Evolutionary conservation across 1,140 invertebrate genomes (phyloP), one percentile per base, ranked within the genome.

Genomic region (Homarus americanus): DNA sequence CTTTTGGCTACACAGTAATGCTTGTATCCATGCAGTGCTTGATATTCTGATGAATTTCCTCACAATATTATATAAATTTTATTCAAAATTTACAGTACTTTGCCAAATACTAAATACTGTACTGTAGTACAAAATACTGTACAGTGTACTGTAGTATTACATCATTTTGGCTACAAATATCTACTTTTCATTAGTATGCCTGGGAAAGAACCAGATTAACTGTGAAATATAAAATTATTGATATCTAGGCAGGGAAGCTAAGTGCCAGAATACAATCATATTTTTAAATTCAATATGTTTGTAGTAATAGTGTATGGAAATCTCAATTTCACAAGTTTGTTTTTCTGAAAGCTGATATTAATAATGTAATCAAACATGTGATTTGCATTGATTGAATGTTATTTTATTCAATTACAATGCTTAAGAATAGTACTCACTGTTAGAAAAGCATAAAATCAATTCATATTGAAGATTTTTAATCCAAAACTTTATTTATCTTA

Each of bases 191-290:
- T 63, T 20, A 69, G 28, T 9, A 69, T 28, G 28, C n/a, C 63
- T 69, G 63, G n/a, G 4, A 1, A 69, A 32, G 5, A 32, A 32
- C n/a, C 63, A 69, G 4, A 69, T 32, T 32, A 32, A 84, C 24
- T 84, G 28, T 53, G n/a, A 85, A 85, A 53, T n/a, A n/a, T n/a
- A n/a, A 49, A 24, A 49, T 75, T 85, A 53, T 49, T 20, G 34
- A 32, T 49, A 15, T 73, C 41, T 32, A 85, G 72, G 32, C 40
- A 85, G 66, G 69, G 83, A 85, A 75, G 69, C 32, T 36, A 75
- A 75, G 69, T 85, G 83, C 40, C 83, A 85, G 83, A 49, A 73
- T 85, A 75, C 15, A 44, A 41, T 44, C n/a, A 73, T 73, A 34
- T n/a, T 84, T 7, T 75, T 53, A 32, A 75, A 85, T 5, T 32